Conservation (phyloP, 2,888 invertebrate genomes). For the Campoplex nolae region DNA sequence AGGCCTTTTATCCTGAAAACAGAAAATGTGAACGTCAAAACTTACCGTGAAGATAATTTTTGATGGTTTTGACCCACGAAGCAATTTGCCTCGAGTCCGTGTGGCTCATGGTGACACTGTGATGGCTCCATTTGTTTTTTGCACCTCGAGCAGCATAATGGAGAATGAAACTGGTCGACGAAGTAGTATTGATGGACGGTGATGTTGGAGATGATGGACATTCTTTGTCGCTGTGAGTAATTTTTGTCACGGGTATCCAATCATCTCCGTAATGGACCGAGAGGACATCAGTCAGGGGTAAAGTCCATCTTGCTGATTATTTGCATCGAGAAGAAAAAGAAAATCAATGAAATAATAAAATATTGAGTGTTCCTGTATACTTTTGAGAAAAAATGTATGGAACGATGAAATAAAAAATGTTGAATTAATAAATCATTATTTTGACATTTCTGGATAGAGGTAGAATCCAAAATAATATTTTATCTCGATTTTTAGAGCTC, state of each 20-base stretch:
- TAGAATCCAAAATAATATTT: too few species aligned
- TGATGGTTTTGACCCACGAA: slow-evolving; percentile 88
- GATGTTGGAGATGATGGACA: slow-evolving; percentile 72
- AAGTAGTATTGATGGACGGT: slow-evolving; percentile 61
- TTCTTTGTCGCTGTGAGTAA: slow-evolving; percentile 78
- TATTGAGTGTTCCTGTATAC: not conserved
- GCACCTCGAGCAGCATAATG: slow-evolving; percentile 87
- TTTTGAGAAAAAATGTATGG: not conserved
- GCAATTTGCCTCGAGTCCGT: slow-evolving; percentile 87
- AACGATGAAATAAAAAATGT: too few species aligned
- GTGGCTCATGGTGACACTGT: slow-evolving; percentile 87
- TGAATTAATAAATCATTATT: not conserved
- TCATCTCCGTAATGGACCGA: slow-evolving; percentile 85
- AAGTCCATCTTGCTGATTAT: slow-evolving; percentile 85
- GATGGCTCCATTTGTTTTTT: slow-evolving; percentile 87
- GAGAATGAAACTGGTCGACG: slow-evolving; percentile 86
- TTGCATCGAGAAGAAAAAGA: slow-evolving; percentile 63
- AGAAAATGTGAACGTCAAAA: slow-evolving; percentile 43
- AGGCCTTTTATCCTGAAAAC: not conserved
- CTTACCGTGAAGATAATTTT: slow-evolving; percentile 86
- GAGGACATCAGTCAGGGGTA: slow-evolving; percentile 87
- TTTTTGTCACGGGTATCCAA: slow-evolving; percentile 81
- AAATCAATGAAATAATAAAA: not conserved
- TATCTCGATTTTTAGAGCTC: too few species aligned
- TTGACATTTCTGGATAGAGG: too few species aligned